Base-by-base conservation (phyloP, 2,797 vertebrate genomes). In the Phrynocephalus vlangalii region DNA sequence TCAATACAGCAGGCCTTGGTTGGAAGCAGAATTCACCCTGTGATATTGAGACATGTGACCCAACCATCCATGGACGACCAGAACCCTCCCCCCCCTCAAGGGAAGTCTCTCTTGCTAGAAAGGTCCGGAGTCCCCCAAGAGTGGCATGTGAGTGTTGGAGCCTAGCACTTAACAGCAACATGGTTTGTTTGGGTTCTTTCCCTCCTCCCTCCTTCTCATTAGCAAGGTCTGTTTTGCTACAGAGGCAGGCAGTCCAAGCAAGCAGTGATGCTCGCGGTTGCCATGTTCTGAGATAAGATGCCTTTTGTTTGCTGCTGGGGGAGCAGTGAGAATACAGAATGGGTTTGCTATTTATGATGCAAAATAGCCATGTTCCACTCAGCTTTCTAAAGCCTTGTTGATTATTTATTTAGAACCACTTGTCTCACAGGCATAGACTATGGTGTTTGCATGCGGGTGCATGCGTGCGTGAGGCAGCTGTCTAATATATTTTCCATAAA, bases 311-410 rank as follows among this genome's bases (percentile, higher is more conserved):
- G 20, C 56, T 87, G 83, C 88, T 94, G 82, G 86, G 82, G 79
- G 72, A 81, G 75, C 30, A 85, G 91, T 91, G 95, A 70, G 91
- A 96, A 95, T 97, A 97, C 97, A 98, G 96, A 97, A 95, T 95
- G 94, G 90, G 70, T 89, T 93, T 97, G 96, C 98, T 98, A 98
- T 98, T 98, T 95, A 98, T 98, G 95, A 97, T 96, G 95, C 95
- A 97, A 97, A 78, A 97, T 93, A 97, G 92, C 95, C 95, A 94
- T 94, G 90, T 95, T 95, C 95, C 94, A 87, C 95, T 95, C 93
- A 92, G 94, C 95, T 91, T 94, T 79, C 75, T 95, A 97, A 97
- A 97, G 97, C 96, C 38, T 95, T 92, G 92, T 95, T 94, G 92
- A 98, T 98, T 96, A 98, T 97, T 98, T 97, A 98, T 98, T 98